Evolutionary conservation across 2,113 vertebrate species (phyloP).

Genomic region (Neodon shergylaensis): DNA sequence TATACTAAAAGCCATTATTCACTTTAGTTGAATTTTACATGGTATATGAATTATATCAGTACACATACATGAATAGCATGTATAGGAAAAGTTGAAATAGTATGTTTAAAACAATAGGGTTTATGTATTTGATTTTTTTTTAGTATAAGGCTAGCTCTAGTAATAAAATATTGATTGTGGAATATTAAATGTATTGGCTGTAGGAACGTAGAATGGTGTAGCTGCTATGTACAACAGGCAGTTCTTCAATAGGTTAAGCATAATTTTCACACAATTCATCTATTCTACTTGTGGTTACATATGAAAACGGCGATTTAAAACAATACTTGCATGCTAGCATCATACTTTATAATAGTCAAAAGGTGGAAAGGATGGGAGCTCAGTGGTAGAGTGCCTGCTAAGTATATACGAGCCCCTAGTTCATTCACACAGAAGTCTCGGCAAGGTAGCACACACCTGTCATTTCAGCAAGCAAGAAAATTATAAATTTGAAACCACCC

Average conservation of each 20-base stretch:
- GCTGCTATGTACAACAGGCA: not conserved
- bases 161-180: not conserved
- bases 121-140: not conserved
- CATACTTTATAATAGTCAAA: not conserved
- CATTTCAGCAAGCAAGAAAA: not conserved
- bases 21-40: not conserved
- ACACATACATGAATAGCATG: not conserved
- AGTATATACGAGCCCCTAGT: not conserved
- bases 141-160: not conserved
- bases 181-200: not conserved
- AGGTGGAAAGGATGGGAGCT: not conserved
- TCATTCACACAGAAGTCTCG: not conserved
- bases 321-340: not conserved
- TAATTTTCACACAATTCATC: not conserved
- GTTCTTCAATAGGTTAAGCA: not conserved
- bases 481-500: not conserved
- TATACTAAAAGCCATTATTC: constrained; percentile 6
- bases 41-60: not conserved
- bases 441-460: not conserved
- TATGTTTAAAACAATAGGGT: not conserved
- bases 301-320: not conserved
- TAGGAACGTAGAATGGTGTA: not conserved
- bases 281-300: not conserved
- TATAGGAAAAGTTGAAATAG: not conserved
- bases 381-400: not conserved